Base-by-base conservation (phyloP, 2,888 invertebrate genomes). In the Lacanobia wlatinum region DNA sequence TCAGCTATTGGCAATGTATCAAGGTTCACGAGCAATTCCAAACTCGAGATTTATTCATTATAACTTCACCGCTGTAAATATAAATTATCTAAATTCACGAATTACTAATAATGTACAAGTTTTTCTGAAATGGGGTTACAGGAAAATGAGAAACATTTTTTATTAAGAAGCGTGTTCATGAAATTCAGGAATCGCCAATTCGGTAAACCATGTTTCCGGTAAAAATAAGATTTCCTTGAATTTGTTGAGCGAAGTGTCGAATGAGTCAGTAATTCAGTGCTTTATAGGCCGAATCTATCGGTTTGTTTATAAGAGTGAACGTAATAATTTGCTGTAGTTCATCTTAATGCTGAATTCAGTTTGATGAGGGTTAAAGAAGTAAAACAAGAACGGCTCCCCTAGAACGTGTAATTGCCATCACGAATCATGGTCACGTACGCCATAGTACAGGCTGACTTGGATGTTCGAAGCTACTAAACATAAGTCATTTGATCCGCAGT, bases 211-310 rank as follows among this genome's bases (percentile, higher is more conserved):
- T 10, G 62, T 59, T 80, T 69, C 62, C 74, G 68, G 74, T 73
- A 63, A 83, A 79, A 83, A 73, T 69, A 66, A 83, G 65, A 59
- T 69, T 78, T 80, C 79, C 62, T 73, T 73, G 84, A 80, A 79
- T 65, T 62, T 38, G 23, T 53, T 58, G n/a, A 34, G 23, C 56
- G 59, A 59, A 28, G 6, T 46, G 58, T 76, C 34, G 43, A 72
- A 64, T 62, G 70, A 69, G 68, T 83, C 70, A 62, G 73, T 76
- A 6, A 7, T n/a, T 58, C 58, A 58, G 58, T 58, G 2, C 38
- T 38, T 38, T 6, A 52, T 46, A 40, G 61, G 43, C n/a, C 40
- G 18, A 23, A 14, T 6, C 16, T 43, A 60, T 46, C 10, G 12
- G 34, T 59, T 52, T 73, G 38, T 52, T 58, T 38, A 46, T 21